Conservation (phyloP, 2,888 invertebrate genomes). For the Caenorhabditis auriculariae region DNA sequence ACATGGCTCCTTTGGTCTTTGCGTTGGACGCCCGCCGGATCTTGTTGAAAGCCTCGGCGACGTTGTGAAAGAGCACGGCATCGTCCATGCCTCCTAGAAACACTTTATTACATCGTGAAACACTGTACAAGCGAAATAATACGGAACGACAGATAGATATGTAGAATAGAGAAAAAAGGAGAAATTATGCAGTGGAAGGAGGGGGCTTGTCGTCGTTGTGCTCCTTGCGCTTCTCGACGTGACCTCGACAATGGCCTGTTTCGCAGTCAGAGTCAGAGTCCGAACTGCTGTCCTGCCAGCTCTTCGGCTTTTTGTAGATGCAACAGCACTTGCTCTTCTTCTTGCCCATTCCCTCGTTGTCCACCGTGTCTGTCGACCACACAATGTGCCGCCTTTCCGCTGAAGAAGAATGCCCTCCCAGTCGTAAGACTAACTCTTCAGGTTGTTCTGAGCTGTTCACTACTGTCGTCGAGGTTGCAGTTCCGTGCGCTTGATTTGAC, state of each 20-base stretch:
- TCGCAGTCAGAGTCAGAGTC: conserved; percentile 53
- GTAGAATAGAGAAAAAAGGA: background rate
- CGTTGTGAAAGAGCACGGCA: conserved; percentile 14
- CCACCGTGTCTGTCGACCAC: conserved; percentile 49
- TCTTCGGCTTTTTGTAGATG: conserved; percentile 58
- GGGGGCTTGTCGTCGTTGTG: conserved; percentile 7
- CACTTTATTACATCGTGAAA: background rate
- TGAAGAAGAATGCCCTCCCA: conserved; percentile 8
- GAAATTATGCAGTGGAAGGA: background rate
- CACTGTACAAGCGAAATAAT: background rate
- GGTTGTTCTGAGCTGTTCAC: background rate
- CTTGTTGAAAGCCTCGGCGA: conserved; percentile 24
- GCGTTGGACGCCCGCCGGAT: conserved; percentile 16
- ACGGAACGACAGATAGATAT: background rate
- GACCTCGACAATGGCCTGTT: conserved; percentile 60
- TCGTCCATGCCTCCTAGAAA: background rate
- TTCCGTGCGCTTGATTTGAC: no score
- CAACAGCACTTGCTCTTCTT: conserved; percentile 62
- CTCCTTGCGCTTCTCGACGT: conserved; percentile 52
- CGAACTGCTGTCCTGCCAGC: conserved; percentile 51
- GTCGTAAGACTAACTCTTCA: background rate
- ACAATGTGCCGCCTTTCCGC: conserved; percentile 27
- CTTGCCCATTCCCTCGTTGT: conserved; percentile 56
- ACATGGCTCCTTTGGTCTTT: conserved; percentile 12
- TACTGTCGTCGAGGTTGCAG: no score